Evolutionary conservation across 2,888 invertebrate species (phyloP), one percentile per base, ranked within the genome.

Genomic region (Melinopterus prodromus): DNA sequence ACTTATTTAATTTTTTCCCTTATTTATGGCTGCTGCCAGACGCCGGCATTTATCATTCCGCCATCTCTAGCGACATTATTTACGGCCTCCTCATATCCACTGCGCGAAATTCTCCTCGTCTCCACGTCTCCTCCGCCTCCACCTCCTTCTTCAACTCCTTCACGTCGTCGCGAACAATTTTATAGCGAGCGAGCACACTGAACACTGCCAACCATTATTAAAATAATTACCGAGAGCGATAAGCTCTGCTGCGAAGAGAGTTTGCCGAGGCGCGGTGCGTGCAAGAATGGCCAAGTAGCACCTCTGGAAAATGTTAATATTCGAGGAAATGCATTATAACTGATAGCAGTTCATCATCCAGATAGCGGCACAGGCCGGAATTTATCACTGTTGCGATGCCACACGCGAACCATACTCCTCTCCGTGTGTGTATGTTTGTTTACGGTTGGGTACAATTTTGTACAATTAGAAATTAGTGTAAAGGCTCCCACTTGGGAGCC

Each of bases 301-400:
- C 71, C 75, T 69, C 70, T 81, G 78, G 77, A 80, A 78, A 80
- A 80, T 80, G 78, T 74, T 74, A 74, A 81, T 82, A 79, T 82
- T 82, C 81, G 80, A 81, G 83, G 83, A 83, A 82, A 83, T 83
- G 83, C 82, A 83, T 80, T 80, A 79, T 82, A 82, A 82, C 80
- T 80, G 82, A 82, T 82, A 81, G 83, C 81, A 80, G 83, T 83
- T 79, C 81, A 82, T 83, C 83, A 82, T 82, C 78, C 71, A 78
- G 82, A 83, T 83, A 82, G 80, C 77, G 77, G 9, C 5, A 6
- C 74, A 35, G 9, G 74, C 26, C 7, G 53, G 53, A 78, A 82
- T 82, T 83, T 83, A 83, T 83, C 81, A 81, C 81, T 81, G 36
- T 36, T 15, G 69, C 26, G 14, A 7, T 26, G 7, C 36, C 37